A percentile compares a stretch with the other conserved stretches of the same genome.
Conservation (phyloP, 2,888 invertebrate species). For the Abscondita cerata region DNA sequence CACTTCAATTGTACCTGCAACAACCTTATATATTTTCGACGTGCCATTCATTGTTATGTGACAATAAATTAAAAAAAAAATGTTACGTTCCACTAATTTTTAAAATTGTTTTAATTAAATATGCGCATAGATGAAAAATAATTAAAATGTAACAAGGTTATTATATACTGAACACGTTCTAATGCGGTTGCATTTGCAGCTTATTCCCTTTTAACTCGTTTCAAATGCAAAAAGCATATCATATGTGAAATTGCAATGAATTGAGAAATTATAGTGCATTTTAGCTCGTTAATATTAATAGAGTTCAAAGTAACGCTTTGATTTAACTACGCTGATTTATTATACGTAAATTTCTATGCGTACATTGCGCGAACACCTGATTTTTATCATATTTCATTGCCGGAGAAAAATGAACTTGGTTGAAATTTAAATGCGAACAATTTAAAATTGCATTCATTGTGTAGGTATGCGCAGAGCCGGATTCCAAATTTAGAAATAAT, state of each 20-base stretch:
- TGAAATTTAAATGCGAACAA: too few relatives aligned
- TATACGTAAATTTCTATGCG: neutral
- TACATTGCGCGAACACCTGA: conserved; percentile 21
- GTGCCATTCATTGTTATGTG: too few relatives aligned
- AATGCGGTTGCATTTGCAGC: conserved; percentile 16
- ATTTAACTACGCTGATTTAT: conserved; percentile 19
- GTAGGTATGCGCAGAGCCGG: too few relatives aligned
- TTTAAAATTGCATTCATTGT: too few relatives aligned
- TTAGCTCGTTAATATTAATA: conserved; percentile 31
- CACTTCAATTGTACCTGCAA: too few relatives aligned
- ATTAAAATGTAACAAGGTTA: conserved; percentile 17
- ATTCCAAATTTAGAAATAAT: too few relatives aligned
- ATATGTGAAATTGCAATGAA: conserved; percentile 30
- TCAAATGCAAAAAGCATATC: conserved; percentile 24
- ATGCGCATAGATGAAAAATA: conserved; percentile 31
- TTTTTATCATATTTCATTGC: neutral
- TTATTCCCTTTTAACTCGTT: conserved; percentile 14
- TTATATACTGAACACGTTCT: conserved; percentile 20
- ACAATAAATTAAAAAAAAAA: too few relatives aligned
- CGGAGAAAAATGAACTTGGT: too few relatives aligned
- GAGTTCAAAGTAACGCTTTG: conserved; percentile 27
- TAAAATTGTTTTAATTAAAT: conserved; percentile 22
- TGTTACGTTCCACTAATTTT: too few relatives aligned
- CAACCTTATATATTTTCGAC: too few relatives aligned
- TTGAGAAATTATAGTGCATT: conserved; percentile 32